Conservation (phyloP, 2,888 invertebrate genomes). For the Ennomos fuscantarius region DNA sequence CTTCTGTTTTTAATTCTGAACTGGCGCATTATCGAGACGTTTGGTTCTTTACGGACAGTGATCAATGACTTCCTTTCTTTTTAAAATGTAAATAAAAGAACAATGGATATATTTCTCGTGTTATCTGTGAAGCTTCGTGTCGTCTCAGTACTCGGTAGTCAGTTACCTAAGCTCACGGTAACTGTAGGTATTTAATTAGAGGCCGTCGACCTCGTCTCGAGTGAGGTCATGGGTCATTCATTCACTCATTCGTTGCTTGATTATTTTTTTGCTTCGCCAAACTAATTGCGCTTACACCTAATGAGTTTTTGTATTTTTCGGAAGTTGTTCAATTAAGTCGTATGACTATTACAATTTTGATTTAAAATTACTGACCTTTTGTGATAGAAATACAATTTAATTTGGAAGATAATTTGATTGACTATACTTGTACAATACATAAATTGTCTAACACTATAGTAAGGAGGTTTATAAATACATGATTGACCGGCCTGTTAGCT, state of each 20-base stretch:
- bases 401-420: no score
- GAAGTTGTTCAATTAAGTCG: conserved; percentile 31
- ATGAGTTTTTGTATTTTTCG: conserved; percentile 28
- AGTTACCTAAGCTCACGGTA: conserved; percentile 33
- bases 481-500: no score
- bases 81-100: conserved; percentile 30
- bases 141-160: conserved; percentile 25
- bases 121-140: conserved; percentile 33
- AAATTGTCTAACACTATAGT: no score
- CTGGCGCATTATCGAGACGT: conserved; percentile 19
- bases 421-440: no score
- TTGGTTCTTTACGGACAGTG: conserved; percentile 22
- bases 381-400: background rate
- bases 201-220: conserved; percentile 49
- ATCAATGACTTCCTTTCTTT: conserved; percentile 32
- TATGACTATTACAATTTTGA: conserved; percentile 28
- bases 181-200: conserved; percentile 48
- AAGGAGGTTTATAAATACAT: no score
- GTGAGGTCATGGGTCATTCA: conserved; percentile 54
- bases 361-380: background rate
- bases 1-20: conserved; percentile 17
- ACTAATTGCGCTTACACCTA: conserved; percentile 31
- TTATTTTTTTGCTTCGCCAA: conserved; percentile 43
- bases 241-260: conserved; percentile 39
- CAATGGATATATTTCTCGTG: conserved; percentile 32